phyloP scores from a whole-genome alignment of 1,140 invertebrate genomes.

The Nebria ingens region DNA sequence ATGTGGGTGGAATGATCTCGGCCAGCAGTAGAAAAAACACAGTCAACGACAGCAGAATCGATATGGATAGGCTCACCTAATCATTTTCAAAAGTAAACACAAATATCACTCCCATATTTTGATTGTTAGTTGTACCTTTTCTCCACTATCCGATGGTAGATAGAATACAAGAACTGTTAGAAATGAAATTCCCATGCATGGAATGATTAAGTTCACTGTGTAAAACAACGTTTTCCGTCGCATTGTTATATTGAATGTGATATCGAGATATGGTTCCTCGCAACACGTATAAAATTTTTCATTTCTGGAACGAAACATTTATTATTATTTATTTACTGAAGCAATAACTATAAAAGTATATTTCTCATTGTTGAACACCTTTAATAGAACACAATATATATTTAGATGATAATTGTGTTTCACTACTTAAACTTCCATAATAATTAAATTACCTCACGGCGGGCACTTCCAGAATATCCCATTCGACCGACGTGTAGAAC shows the following conservation, averaged over 20 bases:
- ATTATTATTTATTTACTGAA: too few species aligned
- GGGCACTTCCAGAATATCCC: constrained; percentile 95
- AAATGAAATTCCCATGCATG: constrained; percentile 96
- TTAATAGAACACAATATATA: too few species aligned
- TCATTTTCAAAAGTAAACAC: too few species aligned
- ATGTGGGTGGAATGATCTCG: constrained; percentile 97
- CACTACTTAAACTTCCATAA: too few species aligned
- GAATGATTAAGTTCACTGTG: constrained; percentile 94
- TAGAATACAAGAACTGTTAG: constrained; percentile 98
- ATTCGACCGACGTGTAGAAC: constrained; percentile 94
- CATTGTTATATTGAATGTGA: constrained; percentile 99
- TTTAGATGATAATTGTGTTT: too few species aligned
- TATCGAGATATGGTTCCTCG: constrained; percentile 91
- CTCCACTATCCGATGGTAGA: constrained; percentile 95
- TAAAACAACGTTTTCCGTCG: constrained; percentile 94
- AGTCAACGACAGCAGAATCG: constrained; percentile 95
- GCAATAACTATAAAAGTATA: too few species aligned
- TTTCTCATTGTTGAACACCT: too few species aligned
- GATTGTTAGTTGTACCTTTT: constrained; percentile 76
- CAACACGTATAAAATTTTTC: constrained; percentile 96
- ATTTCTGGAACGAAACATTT: constrained; percentile 52
- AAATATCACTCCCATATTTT: constrained; percentile 10
- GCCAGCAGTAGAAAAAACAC: constrained; percentile 98
- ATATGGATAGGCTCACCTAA: constrained; percentile 92
- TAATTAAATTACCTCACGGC: constrained; percentile 82